Conservation (phyloP, 2,888 invertebrate genomes). For the Thymelicus sylvestris region DNA sequence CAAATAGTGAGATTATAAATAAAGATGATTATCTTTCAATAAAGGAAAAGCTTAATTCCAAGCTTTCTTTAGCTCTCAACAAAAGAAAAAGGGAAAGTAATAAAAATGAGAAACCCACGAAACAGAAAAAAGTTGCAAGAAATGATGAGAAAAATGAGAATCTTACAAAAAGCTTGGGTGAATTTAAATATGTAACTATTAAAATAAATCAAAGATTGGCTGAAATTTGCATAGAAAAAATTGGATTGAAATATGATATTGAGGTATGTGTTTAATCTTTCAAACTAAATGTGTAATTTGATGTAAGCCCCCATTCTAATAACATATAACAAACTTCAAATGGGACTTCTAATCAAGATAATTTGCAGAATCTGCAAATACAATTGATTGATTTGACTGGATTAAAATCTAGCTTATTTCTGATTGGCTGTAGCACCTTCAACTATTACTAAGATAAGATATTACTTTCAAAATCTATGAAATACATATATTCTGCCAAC, state of each 20-base stretch:
- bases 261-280: slow-evolving; percentile 57
- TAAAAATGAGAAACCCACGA: slow-evolving; percentile 67
- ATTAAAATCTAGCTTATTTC: too few relatives aligned
- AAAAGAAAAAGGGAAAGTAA: slow-evolving; percentile 71
- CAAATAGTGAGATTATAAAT: slow-evolving; percentile 65
- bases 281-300: neutral
- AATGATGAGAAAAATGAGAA: slow-evolving; percentile 44
- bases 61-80: slow-evolving; percentile 73
- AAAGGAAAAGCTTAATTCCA: slow-evolving; percentile 76
- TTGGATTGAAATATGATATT: slow-evolving; percentile 58
- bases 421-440: too few relatives aligned
- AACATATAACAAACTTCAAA: too few relatives aligned
- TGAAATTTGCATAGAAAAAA: slow-evolving; percentile 65
- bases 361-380: too few relatives aligned
- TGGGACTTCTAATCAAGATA: too few relatives aligned
- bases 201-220: slow-evolving; percentile 67
- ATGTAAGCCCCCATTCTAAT: too few relatives aligned
- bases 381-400: too few relatives aligned
- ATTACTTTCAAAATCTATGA: too few relatives aligned
- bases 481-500: too few relatives aligned
- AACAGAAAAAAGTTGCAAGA: slow-evolving; percentile 63
- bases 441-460: too few relatives aligned
- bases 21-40: slow-evolving; percentile 75
- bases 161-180: slow-evolving; percentile 42
- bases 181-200: slow-evolving; percentile 63